A percentile compares a stretch with the other conserved stretches of the same genome.
phyloP scores from a whole-genome alignment of 1,140 invertebrate genomes.

The Pomacea maculata region DNA sequence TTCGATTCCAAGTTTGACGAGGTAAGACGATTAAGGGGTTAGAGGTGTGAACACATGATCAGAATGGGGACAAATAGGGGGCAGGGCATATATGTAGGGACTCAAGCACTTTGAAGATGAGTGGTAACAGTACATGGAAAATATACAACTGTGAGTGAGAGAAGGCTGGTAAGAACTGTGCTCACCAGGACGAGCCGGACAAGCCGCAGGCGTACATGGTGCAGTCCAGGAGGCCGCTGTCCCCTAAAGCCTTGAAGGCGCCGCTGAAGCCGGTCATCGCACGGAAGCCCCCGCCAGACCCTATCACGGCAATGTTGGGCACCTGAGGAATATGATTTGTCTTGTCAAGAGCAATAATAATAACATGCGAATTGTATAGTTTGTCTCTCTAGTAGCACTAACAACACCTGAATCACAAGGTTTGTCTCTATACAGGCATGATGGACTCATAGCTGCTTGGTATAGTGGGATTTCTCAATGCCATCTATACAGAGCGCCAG shows the following conservation, averaged over 20 bases:
- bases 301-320: conserved; percentile 66
- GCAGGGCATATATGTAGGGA: background rate
- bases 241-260: conserved; percentile 65
- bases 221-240: conserved; percentile 65
- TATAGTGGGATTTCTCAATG: too few species aligned
- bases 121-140: too few species aligned
- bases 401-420: too few species aligned
- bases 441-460: too few species aligned
- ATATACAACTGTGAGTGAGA: background rate
- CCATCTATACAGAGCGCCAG: too few species aligned
- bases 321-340: conserved; percentile 47
- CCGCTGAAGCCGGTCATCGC: conserved; percentile 68
- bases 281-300: conserved; percentile 69
- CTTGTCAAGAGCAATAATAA: too few species aligned
- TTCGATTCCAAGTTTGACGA: too few species aligned
- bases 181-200: conserved; percentile 68
- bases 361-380: too few species aligned
- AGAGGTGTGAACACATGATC: background rate
- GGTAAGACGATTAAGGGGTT: background rate
- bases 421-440: too few species aligned
- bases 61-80: background rate
- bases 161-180: background rate
- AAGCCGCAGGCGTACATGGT: conserved; percentile 64
- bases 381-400: too few species aligned
- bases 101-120: background rate